Percentiles rank a stretch among this genome's conserved stretches.
Conservation (phyloP, 1,140 invertebrate species). For the Dryas iulia region DNA sequence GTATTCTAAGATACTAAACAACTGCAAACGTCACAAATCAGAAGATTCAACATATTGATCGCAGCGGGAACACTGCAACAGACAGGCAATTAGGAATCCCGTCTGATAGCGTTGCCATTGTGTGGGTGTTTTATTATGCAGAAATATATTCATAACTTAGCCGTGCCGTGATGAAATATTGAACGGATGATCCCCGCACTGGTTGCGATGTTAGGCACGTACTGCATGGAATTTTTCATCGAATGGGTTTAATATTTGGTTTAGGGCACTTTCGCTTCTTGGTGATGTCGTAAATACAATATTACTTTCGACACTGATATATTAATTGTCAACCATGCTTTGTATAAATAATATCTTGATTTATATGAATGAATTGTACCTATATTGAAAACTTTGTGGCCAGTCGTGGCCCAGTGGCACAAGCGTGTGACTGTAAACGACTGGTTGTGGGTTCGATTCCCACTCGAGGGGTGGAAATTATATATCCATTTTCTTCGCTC, state of each 20-base stretch:
- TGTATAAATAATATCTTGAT: too few species aligned
- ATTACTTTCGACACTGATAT: too few species aligned
- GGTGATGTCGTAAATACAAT: not conserved
- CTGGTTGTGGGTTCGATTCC: too few species aligned
- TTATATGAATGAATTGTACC: too few species aligned
- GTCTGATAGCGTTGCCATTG: slow-evolving; percentile 24
- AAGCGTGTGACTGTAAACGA: too few species aligned
- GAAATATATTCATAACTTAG: slow-evolving; percentile 41
- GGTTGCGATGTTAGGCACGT: slow-evolving; percentile 22
- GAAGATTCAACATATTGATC: slow-evolving; percentile 4
- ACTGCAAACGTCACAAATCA: not conserved
- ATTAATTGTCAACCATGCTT: too few species aligned
- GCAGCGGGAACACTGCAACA: slow-evolving; percentile 20
- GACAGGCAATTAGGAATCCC: slow-evolving; percentile 43
- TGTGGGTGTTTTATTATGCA: slow-evolving; percentile 43
- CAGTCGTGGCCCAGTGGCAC: too few species aligned
- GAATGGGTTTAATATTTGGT: slow-evolving; percentile 17
- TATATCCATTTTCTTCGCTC: too few species aligned
- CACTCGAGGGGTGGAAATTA: too few species aligned
- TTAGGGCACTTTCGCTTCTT: slow-evolving; percentile 6
- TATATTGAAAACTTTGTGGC: too few species aligned
- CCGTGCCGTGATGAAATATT: slow-evolving; percentile 28
- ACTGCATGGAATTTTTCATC: slow-evolving; percentile 6
- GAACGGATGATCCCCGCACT: slow-evolving; percentile 15
- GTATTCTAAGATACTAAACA: not conserved